Conservation (phyloP, 92 coral and sea anemone species). For the Porites evermanni region DNA sequence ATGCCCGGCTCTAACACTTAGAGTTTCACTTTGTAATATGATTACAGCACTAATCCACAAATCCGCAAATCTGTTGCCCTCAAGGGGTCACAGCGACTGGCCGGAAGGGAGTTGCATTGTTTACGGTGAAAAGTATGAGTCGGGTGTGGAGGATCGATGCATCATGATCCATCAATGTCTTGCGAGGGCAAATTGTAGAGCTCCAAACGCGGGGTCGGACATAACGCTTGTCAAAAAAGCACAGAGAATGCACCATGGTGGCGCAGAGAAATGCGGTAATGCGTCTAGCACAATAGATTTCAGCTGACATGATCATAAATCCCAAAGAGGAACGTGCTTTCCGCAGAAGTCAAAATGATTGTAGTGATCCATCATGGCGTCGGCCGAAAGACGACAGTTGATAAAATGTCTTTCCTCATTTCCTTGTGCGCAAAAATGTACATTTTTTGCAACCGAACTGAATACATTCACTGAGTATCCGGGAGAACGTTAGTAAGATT, state of each 20-base stretch:
- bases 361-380: neutral
- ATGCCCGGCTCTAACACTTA: neutral
- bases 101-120: constrained; percentile 62
- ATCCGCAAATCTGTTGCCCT: constrained; percentile 62
- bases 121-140: constrained; percentile 45
- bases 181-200: constrained; percentile 37
- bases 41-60: constrained; percentile 54
- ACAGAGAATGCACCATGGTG: constrained; percentile 24
- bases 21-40: constrained; percentile 50
- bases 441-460: neutral
- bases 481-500: neutral
- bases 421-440: neutral
- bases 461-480: neutral
- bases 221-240: constrained; percentile 44
- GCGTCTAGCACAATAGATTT: constrained; percentile 11
- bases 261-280: constrained; percentile 45
- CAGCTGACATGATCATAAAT: constrained; percentile 7
- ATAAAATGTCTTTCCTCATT: neutral
- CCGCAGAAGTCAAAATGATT: constrained; percentile 1
- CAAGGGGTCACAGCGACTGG: constrained; percentile 38
- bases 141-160: constrained; percentile 45
- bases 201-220: constrained; percentile 50
- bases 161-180: constrained; percentile 57
- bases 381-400: neutral
- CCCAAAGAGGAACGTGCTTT: constrained; percentile 41